A percentile compares a stretch with the other conserved stretches of the same genome.
phyloP scores from a whole-genome alignment of 2,113 vertebrate genomes.

The Willisornis vidua region DNA sequence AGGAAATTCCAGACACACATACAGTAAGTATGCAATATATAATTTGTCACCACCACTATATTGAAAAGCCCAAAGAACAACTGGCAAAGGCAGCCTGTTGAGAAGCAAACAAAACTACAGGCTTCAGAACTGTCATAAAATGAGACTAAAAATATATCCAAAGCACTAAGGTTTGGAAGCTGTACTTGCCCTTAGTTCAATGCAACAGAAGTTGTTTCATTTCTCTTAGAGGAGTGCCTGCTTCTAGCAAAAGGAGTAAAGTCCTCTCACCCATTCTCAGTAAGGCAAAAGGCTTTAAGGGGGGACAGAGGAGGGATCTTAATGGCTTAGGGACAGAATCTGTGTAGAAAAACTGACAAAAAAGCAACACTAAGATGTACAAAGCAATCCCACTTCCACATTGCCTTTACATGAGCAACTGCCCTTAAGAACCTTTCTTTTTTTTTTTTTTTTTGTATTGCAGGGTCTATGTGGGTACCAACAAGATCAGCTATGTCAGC shows the following conservation, averaged over 20 bases:
- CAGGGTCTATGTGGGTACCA: neutral
- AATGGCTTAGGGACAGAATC: neutral
- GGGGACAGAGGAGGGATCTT: neutral
- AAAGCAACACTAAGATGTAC: neutral
- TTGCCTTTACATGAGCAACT: neutral
- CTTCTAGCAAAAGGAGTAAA: neutral
- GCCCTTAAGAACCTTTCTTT: neutral
- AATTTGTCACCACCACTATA: neutral
- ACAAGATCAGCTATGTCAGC: neutral
- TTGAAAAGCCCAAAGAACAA: neutral
- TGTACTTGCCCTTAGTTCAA: neutral
- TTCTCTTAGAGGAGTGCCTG: neutral
- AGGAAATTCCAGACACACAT: neutral
- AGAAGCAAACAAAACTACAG: neutral
- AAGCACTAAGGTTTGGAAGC: neutral
- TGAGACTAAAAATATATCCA: neutral
- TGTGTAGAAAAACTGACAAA: neutral
- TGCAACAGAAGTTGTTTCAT: neutral
- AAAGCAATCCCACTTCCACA: neutral
- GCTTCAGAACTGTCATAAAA: neutral
- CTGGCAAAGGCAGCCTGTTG: neutral
- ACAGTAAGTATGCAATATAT: neutral
- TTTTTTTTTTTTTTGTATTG: neutral
- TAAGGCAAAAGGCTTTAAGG: neutral
- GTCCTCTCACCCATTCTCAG: neutral